Conservation (phyloP, 2,113 vertebrate species). For the Pteruthius melanotis region DNA sequence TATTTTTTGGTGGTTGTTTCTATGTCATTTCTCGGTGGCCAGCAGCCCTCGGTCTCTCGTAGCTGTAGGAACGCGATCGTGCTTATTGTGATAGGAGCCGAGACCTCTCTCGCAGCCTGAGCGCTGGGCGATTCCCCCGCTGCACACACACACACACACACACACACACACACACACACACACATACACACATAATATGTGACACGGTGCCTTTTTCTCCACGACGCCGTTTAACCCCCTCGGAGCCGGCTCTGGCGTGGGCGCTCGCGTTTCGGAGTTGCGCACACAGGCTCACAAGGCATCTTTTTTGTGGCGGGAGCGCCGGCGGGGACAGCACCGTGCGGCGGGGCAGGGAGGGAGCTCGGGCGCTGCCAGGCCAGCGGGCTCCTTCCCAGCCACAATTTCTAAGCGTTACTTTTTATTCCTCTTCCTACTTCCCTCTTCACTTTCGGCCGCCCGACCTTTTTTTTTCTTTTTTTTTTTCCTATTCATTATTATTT, state of each 20-base stretch:
- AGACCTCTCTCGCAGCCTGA: not conserved
- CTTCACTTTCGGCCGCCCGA: not conserved
- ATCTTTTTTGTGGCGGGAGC: conserved; percentile 16
- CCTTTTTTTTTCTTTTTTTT: not conserved
- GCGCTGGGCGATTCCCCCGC: not conserved
- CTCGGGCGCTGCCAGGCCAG: not conserved
- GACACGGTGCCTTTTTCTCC: conserved; percentile 45
- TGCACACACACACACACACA: not conserved
- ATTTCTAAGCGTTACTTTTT: conserved; percentile 44
- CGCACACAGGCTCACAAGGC: not conserved
- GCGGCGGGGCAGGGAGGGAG: not conserved
- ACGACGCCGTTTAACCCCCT: conserved; percentile 55
- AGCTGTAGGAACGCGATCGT: not conserved
- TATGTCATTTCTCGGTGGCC: conserved; percentile 46
- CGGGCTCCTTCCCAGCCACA: not conserved
- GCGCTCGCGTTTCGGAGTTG: not conserved
- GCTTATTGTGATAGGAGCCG: conserved; percentile 23
- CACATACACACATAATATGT: not conserved
- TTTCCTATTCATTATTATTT: not conserved
- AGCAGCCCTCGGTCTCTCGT: conserved; percentile 8
- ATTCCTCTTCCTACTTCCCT: conserved; percentile 52
- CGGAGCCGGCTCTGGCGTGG: not conserved
- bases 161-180: not conserved
- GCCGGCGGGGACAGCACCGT: not conserved
- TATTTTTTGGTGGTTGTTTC: conserved; percentile 58